Conservation (phyloP, 1,140 invertebrate genomes). For the Popillia japonica region DNA sequence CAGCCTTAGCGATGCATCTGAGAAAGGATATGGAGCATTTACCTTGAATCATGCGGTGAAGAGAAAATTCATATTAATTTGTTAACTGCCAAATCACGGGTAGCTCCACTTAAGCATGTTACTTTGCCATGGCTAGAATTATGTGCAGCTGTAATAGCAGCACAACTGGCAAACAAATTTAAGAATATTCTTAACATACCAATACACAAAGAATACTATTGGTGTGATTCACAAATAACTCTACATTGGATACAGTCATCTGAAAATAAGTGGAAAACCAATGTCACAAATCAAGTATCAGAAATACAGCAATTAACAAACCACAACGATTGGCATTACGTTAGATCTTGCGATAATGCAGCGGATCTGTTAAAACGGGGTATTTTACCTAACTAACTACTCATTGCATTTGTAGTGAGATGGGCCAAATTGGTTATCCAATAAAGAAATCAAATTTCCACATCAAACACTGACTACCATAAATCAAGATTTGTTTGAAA, state of each 20-base stretch:
- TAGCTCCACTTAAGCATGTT: slow-evolving; percentile 59
- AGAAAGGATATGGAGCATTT: slow-evolving; percentile 44
- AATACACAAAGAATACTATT: neutral
- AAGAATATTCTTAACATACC: neutral
- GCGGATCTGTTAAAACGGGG: slow-evolving; percentile 4
- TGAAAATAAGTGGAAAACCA: neutral
- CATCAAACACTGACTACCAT: too few relatives aligned
- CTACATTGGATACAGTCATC: slow-evolving; percentile 3
- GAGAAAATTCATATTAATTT: slow-evolving; percentile 42
- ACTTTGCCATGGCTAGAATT: slow-evolving; percentile 21
- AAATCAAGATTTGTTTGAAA: too few relatives aligned
- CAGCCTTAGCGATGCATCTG: slow-evolving; percentile 52
- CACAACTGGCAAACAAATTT: neutral
- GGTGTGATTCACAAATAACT: slow-evolving; percentile 25
- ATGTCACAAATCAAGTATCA: neutral
- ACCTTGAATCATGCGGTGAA: neutral
- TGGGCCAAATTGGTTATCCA: slow-evolving; percentile 23
- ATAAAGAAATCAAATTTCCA: neutral
- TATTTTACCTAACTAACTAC: neutral
- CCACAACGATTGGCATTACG: neutral
- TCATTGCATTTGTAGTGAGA: slow-evolving; percentile 4
- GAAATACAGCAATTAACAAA: neutral
- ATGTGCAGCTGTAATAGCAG: neutral
- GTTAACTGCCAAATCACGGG: slow-evolving; percentile 53
- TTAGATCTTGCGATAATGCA: slow-evolving; percentile 21